phyloP scores from a whole-genome alignment of 2,113 vertebrate species.

The Kryptolebias marmoratus region DNA sequence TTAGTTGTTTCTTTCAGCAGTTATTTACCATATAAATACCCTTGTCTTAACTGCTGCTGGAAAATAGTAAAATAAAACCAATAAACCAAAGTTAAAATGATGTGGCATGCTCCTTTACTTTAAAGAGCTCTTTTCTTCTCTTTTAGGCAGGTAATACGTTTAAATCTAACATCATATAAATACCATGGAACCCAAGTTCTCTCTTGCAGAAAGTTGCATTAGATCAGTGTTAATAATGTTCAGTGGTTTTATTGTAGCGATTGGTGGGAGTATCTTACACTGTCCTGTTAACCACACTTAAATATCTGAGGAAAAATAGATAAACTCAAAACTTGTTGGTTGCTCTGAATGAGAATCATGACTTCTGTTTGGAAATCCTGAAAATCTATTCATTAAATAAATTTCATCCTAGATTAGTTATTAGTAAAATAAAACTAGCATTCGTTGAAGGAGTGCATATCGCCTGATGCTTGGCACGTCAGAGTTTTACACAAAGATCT shows the following conservation, averaged over 20 bases:
- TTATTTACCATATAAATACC: too few species aligned
- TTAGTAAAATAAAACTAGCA: too few species aligned
- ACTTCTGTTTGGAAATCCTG: too few species aligned
- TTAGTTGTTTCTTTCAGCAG: not conserved
- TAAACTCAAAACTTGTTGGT: not conserved
- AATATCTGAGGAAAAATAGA: not conserved
- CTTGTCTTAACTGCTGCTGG: not conserved
- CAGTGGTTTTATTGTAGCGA: not conserved
- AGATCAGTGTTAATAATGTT: not conserved
- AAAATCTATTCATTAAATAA: too few species aligned
- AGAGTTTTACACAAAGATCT: too few species aligned
- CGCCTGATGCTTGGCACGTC: too few species aligned
- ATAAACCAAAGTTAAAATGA: not conserved
- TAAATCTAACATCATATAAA: not conserved
- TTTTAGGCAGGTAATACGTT: not conserved
- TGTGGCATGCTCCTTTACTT: too few species aligned
- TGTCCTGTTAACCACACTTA: not conserved
- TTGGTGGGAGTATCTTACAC: not conserved
- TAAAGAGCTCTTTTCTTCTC: not conserved
- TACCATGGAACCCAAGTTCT: not conserved
- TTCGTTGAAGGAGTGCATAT: too few species aligned
- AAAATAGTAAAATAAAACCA: not conserved
- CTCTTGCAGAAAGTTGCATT: not conserved
- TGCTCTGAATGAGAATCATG: too few species aligned
- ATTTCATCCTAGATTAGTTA: too few species aligned